A percentile compares a stretch with the other conserved stretches of the same genome.
Evolutionary conservation across 2,797 vertebrate species (phyloP).

Genomic region (Carcharodon carcharias): DNA sequence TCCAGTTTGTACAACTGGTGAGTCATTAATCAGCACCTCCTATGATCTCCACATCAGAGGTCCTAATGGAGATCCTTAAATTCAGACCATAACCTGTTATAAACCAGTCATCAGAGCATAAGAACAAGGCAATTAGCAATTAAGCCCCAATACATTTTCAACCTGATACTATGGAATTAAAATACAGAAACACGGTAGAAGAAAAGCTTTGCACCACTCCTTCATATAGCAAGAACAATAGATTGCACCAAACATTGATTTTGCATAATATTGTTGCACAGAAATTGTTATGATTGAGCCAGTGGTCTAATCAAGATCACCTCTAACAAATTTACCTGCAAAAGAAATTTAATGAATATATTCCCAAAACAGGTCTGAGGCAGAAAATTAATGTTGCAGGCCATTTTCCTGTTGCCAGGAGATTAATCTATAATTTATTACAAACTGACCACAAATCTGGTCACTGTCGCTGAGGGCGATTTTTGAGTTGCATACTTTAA

Average conservation of each 20-base stretch:
- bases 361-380: neutral
- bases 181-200: neutral
- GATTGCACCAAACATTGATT: neutral
- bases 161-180: neutral
- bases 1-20: neutral
- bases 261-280: neutral
- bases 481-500: neutral
- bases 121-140: neutral
- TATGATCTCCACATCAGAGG: neutral
- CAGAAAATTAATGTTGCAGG: neutral
- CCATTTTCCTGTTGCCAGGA: neutral
- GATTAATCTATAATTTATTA: neutral
- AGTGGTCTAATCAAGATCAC: neutral
- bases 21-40: neutral
- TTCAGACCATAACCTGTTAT: neutral
- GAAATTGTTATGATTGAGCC: neutral
- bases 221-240: neutral
- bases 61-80: neutral
- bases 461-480: neutral
- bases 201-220: neutral
- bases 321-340: neutral
- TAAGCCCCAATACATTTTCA: neutral
- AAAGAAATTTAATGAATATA: neutral
- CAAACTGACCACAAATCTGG: neutral
- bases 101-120: neutral